Evolutionary conservation across 2,888 invertebrate species (phyloP).

Genomic region (Aphodius sticticus): DNA sequence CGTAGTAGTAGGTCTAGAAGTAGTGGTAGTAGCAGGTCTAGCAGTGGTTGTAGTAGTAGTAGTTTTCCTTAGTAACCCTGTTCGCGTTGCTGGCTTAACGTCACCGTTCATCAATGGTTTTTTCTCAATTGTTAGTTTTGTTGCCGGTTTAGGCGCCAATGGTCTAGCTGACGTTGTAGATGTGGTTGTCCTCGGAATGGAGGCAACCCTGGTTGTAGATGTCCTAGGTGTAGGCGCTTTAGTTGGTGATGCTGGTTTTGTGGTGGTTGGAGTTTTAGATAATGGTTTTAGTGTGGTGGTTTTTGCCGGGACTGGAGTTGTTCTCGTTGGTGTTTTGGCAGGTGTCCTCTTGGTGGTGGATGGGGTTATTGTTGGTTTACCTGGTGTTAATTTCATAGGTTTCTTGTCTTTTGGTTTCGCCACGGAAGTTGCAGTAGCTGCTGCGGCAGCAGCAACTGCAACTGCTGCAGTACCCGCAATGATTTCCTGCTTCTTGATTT

Average conservation of each 20-base stretch:
- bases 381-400: conserved; percentile 47
- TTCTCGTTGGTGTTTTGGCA: conserved; percentile 39
- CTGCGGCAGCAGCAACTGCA: conserved; percentile 50
- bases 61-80: conserved; percentile 35
- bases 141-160: conserved; percentile 20
- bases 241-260: conserved; percentile 22
- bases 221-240: conserved; percentile 18
- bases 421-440: conserved; percentile 51
- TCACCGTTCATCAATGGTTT: conserved; percentile 43
- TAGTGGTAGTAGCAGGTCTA: conserved; percentile 31
- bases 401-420: conserved; percentile 49
- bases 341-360: conserved; percentile 42
- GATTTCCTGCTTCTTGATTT: conserved; percentile 33
- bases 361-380: conserved; percentile 42
- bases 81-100: conserved; percentile 39
- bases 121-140: conserved; percentile 38
- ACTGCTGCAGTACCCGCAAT: conserved; percentile 26
- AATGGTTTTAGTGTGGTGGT: conserved; percentile 30
- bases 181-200: conserved; percentile 4
- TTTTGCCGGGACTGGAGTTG: conserved; percentile 41
- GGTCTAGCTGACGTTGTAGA: not conserved
- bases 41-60: conserved; percentile 34
- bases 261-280: conserved; percentile 38
- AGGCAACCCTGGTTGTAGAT: not conserved
- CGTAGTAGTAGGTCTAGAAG: conserved; percentile 42